phyloP scores from a whole-genome alignment of 2,113 vertebrate species.

The Candoia aspera region DNA sequence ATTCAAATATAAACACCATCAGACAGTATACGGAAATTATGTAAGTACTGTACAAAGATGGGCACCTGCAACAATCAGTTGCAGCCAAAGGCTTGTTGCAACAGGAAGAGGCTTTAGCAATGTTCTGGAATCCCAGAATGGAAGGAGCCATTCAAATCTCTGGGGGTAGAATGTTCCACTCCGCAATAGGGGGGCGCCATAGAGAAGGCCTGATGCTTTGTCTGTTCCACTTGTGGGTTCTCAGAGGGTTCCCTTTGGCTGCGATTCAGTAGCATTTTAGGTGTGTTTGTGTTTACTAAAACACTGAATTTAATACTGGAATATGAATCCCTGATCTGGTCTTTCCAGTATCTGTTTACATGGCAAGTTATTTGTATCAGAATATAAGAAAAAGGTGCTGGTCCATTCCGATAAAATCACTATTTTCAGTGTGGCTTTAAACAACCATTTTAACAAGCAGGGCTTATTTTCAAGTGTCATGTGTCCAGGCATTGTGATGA shows the following conservation, averaged over 20 bases:
- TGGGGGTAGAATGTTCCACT: not conserved
- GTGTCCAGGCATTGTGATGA: slow-evolving; percentile 90
- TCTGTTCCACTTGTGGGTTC: not conserved
- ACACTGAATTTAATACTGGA: not conserved
- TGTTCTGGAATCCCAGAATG: not conserved
- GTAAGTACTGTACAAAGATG: not conserved
- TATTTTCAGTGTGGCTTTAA: too few relatives aligned
- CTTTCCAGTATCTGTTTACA: not conserved
- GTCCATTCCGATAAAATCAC: not conserved
- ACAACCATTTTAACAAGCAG: too few relatives aligned
- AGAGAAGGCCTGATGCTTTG: not conserved
- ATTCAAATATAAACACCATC: not conserved
- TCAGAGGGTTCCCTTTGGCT: not conserved
- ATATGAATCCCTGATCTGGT: not conserved
- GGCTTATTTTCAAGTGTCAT: slow-evolving; percentile 90
- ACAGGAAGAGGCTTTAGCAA: not conserved
- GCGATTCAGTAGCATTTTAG: not conserved
- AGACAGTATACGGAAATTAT: not conserved
- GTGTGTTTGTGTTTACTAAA: not conserved
- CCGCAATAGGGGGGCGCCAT: not conserved
- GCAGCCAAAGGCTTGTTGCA: not conserved
- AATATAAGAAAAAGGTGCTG: not conserved
- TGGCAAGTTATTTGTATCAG: not conserved
- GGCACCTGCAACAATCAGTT: not conserved
- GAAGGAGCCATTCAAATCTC: not conserved